Conservation (phyloP, 1,140 invertebrate species). For the Zaprionus davidi region DNA sequence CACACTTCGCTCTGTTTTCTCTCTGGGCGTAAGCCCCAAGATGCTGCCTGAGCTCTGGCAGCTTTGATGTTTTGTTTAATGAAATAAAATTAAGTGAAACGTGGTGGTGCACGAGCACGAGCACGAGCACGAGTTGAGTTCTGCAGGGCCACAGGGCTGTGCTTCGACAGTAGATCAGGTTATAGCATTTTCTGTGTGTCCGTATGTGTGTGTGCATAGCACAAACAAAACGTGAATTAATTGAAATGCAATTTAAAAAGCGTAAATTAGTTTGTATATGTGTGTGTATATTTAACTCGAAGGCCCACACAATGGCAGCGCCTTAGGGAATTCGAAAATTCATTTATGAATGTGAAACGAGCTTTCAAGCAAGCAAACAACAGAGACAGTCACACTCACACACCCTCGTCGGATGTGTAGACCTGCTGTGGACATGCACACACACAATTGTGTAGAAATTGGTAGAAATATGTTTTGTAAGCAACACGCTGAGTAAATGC, state of each 20-base stretch:
- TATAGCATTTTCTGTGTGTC: neutral
- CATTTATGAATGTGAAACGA: constrained; percentile 29
- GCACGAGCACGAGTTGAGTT: constrained; percentile 5
- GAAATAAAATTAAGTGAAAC: constrained; percentile 38
- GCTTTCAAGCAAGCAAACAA: constrained; percentile 31
- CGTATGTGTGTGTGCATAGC: neutral
- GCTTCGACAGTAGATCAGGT: neutral
- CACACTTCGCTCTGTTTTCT: neutral
- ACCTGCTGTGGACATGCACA: constrained; percentile 10
- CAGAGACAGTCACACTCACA: constrained; percentile 17
- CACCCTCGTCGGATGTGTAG: neutral
- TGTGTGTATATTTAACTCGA: neutral
- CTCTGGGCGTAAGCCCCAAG: constrained; percentile 17
- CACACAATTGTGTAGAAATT: constrained; percentile 40
- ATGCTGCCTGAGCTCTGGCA: constrained; percentile 13
- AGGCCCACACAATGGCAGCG: neutral
- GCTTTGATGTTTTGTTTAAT: constrained; percentile 40
- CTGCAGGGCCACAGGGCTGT: neutral
- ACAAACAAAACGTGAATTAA: constrained; percentile 33
- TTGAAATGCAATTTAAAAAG: constrained; percentile 72
- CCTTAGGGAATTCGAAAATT: constrained; percentile 47
- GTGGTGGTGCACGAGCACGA: constrained; percentile 12
- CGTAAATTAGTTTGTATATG: constrained; percentile 52
- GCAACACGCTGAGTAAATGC: constrained; percentile 15
- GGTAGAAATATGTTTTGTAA: constrained; percentile 37